These are phyloP conservation scores for Cataglyphis albicans DNA, from an alignment of 2,888 invertebrate species.

Conservation along the genomic window DNA sequence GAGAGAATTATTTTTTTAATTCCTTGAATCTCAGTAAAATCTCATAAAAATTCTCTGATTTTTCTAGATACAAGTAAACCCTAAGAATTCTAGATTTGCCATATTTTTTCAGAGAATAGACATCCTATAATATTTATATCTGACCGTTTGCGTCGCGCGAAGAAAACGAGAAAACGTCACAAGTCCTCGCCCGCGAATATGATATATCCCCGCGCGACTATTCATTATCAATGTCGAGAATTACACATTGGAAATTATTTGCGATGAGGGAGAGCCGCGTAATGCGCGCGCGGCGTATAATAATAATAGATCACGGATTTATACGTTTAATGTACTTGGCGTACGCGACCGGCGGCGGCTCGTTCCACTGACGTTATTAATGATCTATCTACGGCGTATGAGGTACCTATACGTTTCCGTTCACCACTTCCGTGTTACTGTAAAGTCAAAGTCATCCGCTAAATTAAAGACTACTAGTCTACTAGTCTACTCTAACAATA, in stretches of 20 bases:
- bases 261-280: conserved; percentile 22
- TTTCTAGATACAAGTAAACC: too few relatives aligned
- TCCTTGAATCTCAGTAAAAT: too few relatives aligned
- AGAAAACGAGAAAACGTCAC: not conserved
- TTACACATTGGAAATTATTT: conserved; percentile 51
- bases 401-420: conserved; percentile 56
- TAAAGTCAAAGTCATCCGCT: conserved; percentile 70
- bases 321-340: conserved; percentile 54
- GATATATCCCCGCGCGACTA: conserved; percentile 40
- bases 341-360: conserved; percentile 35
- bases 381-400: conserved; percentile 49
- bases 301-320: conserved; percentile 57
- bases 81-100: too few relatives aligned
- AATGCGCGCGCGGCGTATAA: conserved; percentile 44
- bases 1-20: too few relatives aligned
- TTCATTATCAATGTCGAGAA: conserved; percentile 46
- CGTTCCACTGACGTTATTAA: conserved; percentile 61
- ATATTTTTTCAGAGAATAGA: not conserved
- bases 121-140: conserved; percentile 30
- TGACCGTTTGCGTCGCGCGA: not conserved
- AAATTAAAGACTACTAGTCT: conserved; percentile 55
- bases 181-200: conserved; percentile 4
- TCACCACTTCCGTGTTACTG: conserved; percentile 73
- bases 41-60: too few relatives aligned
- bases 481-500: too few relatives aligned